phyloP scores from a whole-genome alignment of 2,113 vertebrate species.

The Clinocottus analis region DNA sequence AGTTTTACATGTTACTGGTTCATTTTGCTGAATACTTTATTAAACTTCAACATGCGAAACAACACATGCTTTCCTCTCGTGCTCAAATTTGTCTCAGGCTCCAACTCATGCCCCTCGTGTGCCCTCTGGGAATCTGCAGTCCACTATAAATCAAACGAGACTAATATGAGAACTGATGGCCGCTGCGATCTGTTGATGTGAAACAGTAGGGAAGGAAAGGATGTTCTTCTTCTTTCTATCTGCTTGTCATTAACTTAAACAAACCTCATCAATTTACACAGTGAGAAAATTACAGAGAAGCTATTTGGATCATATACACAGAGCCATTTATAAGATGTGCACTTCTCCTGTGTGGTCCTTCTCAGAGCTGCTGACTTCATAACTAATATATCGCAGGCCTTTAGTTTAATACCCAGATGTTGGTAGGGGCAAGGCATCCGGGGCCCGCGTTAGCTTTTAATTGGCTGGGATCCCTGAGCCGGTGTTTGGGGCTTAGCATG shows the following conservation, averaged over 20 bases:
- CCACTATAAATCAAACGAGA: conserved; percentile 31
- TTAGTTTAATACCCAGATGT: conserved; percentile 81
- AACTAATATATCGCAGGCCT: conserved; percentile 76
- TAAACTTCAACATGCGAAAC: conserved; percentile 7
- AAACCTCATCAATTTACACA: conserved; percentile 58
- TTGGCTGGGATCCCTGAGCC: conserved; percentile 71
- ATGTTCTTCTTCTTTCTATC: conserved; percentile 46
- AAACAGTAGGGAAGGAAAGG: conserved; percentile 38
- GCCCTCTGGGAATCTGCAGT: conserved; percentile 16
- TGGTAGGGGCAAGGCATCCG: conserved; percentile 68
- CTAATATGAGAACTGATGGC: conserved; percentile 37
- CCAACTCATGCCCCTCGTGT: neutral
- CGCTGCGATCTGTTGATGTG: conserved; percentile 36
- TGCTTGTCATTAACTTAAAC: conserved; percentile 50
- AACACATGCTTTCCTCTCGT: conserved; percentile 5
- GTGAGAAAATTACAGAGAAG: conserved; percentile 47
- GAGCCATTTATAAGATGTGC: conserved; percentile 33
- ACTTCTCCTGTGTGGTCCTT: conserved; percentile 81
- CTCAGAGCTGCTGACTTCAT: conserved; percentile 73
- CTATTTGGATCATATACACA: conserved; percentile 35
- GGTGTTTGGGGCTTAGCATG: conserved; percentile 70
- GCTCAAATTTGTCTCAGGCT: conserved; percentile 20
- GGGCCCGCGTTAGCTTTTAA: conserved; percentile 71
- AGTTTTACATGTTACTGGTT: neutral
- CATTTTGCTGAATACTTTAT: neutral